Evolutionary conservation across 2,113 vertebrate genomes (phyloP), one percentile per base, ranked within the genome.

Genomic region (Arizona elegans): DNA sequence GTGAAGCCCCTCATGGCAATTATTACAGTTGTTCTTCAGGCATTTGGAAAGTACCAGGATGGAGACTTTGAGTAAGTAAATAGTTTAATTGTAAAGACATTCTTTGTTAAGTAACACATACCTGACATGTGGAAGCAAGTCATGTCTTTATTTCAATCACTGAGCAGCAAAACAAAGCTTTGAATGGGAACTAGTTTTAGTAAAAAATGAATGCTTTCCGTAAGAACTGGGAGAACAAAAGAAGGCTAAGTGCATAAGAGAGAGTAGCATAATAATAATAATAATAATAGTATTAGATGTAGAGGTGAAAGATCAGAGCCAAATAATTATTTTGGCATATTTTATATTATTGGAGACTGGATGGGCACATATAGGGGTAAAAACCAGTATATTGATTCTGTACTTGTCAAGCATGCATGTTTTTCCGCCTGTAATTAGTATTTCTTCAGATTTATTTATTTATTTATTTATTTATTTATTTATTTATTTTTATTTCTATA

Each of bases 1-100:
- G 99, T 99, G 94, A 99, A 99, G 95, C 99, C 99, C 0, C 98
- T 99, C 95, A 99, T 99, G 99, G 99, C 99, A 0, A 96, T 99
- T 94, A 98, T 98, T 96, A 99, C 99, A 0, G 99, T 99, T 95
- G 96, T 99, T 95, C 98, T 99, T 88, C 99, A 99, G 96, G 98
- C 98, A 94, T 99, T 99, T 0, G 98, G 98, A 94, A 99, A 99
- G 96, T 99, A 99, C 98, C 98, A 96, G 96, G 99, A 99, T n/a
- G 99, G 99, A 90, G 99, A 99, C 97, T 99, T 99, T 91, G 99
- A 99, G 99, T 99, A 98, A 95, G 98, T 97, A 95, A 90, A 65
- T 59, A 87, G 59, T 53, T 91, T 56, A 12, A 26, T 38, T 53
- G 13, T 87, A 21, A 65, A 43, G 24, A 33, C 10, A 89, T 62